Conservation (phyloP, 2,888 invertebrate species). For the Dendrolimus houi region DNA sequence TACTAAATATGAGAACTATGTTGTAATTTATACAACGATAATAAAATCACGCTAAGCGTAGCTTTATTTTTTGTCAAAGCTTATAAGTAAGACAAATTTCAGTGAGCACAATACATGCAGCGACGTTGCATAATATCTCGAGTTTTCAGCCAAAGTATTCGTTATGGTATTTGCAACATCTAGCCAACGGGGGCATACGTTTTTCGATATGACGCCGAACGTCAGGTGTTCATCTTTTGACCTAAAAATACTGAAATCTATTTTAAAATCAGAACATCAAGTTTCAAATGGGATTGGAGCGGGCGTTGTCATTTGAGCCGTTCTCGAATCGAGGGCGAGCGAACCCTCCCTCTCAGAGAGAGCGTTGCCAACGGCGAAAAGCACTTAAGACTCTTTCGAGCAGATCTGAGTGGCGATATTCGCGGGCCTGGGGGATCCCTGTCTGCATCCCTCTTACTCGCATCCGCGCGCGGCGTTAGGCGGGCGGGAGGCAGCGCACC, state of each 20-base stretch:
- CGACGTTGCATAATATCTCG: constrained; percentile 72
- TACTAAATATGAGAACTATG: no score
- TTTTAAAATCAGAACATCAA: constrained; percentile 32
- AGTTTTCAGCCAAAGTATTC: constrained; percentile 73
- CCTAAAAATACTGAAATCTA: constrained; percentile 34
- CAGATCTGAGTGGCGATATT: constrained; percentile 66
- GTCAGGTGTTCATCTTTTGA: constrained; percentile 70
- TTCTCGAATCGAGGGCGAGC: constrained; percentile 28
- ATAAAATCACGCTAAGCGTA: no score
- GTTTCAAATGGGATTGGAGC: constrained; percentile 29
- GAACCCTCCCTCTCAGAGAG: constrained; percentile 67
- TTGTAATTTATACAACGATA: no score
- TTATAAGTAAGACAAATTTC: constrained; percentile 52
- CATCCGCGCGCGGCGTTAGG: constrained; percentile 50
- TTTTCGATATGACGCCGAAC: constrained; percentile 71
- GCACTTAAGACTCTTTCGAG: constrained; percentile 66
- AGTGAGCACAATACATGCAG: constrained; percentile 59
- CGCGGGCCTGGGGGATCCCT: constrained; percentile 46
- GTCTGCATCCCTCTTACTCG: constrained; percentile 71
- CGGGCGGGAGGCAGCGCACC: constrained; percentile 58
- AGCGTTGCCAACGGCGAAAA: constrained; percentile 50
- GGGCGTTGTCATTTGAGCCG: constrained; percentile 29
- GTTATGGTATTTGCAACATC: constrained; percentile 75
- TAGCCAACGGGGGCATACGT: constrained; percentile 73
- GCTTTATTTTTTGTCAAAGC: not conserved